Base-by-base conservation (phyloP, 2,113 vertebrate species). In the Coregonus clupeaformis region DNA sequence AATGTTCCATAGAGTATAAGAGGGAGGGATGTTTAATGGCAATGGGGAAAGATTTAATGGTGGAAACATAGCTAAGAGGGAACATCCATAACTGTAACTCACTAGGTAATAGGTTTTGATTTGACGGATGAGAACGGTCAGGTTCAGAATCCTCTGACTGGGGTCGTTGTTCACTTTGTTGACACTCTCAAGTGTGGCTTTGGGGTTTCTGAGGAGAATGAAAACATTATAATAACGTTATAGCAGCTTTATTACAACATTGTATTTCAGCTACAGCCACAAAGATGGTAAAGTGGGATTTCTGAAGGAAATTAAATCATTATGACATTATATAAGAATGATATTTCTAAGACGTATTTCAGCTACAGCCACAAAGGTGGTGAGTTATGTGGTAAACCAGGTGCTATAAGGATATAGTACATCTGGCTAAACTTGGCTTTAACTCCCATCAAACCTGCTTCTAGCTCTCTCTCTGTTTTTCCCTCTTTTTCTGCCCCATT, bases 91-190 rank as follows among this genome's bases (percentile, higher is more conserved):
- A 79, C 6, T 45, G 32, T 1, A 25, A 36, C 90, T 90, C 79
- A 91, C 91, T 86, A 86, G 77, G 81, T 91, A 92, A 81, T 83
- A 91, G 0, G 80, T 77, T 69, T 86, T 92, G 74, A 92, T 89
- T 73, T 88, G 84, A 60, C 88, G 90, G 6, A 91, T 80, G 1
- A 92, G 86, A 47, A 78, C 11, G 68, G 73, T 89, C 49, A 91
- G 77, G 71, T 91, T 91, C 29, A 86, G 86, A 70, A 88, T 79
- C 83, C 89, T 87, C 71, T 89, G 90, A 80, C 68, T 79, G 1
- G 85, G 60, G 77, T 89, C 84, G 16, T 73, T 77, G 78, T 73
- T 85, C 42, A 80, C 74, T 74, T 83, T 90, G 68, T 80, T 87
- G 59, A 77, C 77, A 27, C 76, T 62, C 65, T 78, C 84, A 42